These are phyloP conservation scores for Mallotus villosus DNA, from an alignment of 2,797 vertebrate genomes.

Conservation along the genomic window DNA sequence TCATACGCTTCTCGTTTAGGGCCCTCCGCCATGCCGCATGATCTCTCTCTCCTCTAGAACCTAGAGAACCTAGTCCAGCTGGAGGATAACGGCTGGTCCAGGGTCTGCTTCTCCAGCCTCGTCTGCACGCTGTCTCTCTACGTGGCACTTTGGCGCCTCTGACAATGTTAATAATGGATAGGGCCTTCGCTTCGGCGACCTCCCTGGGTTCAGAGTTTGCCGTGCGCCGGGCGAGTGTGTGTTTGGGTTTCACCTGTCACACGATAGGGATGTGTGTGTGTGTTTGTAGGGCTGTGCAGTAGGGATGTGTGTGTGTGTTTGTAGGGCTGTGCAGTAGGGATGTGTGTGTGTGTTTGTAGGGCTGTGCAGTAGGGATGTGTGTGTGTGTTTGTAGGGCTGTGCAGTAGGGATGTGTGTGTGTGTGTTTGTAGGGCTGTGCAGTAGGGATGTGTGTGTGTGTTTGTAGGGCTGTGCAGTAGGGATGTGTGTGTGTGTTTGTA, in stretches of 20 bases:
- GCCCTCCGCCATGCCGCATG: too few relatives aligned
- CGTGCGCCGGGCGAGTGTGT: conserved; percentile 25
- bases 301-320: conserved; percentile 1
- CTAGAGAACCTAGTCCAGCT: not conserved
- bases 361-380: not conserved
- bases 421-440: not conserved
- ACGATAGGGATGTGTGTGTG: not conserved
- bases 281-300: not conserved
- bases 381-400: conserved; percentile 2
- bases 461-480: not conserved
- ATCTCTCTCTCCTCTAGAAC: conserved; percentile 26
- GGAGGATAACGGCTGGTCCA: conserved; percentile 18
- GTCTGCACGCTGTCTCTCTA: conserved; percentile 64
- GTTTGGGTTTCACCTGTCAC: not conserved
- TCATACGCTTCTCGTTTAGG: not conserved
- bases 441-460: not conserved
- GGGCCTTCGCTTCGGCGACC: conserved; percentile 50
- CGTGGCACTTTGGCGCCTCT: conserved; percentile 60
- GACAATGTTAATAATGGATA: conserved; percentile 70
- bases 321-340: not conserved
- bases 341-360: conserved; percentile 2
- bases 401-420: not conserved
- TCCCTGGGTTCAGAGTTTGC: conserved; percentile 35
- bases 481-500: conserved; percentile 1
- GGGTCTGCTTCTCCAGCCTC: conserved; percentile 54